phyloP scores from a whole-genome alignment of 2,888 invertebrate species.

The Hirtodrosophila cameraria region DNA sequence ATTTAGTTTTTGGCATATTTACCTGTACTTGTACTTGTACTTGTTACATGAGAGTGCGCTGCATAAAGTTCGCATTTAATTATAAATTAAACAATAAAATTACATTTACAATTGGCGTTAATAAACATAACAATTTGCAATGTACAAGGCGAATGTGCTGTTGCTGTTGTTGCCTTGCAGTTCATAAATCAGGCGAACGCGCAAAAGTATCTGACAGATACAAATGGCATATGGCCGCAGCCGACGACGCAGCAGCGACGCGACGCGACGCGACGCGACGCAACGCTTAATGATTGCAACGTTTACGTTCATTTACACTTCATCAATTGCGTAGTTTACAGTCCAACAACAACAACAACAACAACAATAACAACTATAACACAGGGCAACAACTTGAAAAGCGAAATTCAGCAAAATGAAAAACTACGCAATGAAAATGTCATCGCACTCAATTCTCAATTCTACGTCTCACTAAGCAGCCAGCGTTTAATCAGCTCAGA shows the following conservation, averaged over 20 bases:
- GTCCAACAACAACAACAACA: slow-evolving; percentile 25
- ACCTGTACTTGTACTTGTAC: too few relatives aligned
- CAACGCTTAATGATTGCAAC: slow-evolving; percentile 61
- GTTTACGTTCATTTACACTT: slow-evolving; percentile 71
- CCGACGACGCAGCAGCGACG: slow-evolving; percentile 8
- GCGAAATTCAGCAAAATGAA: slow-evolving; percentile 39
- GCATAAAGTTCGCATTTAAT: slow-evolving; percentile 23
- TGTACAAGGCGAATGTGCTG: slow-evolving; percentile 41
- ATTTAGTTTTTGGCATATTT: slow-evolving; percentile 25
- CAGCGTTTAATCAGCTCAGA: slow-evolving; percentile 38
- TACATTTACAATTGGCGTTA: slow-evolving; percentile 54
- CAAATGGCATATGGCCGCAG: slow-evolving; percentile 62
- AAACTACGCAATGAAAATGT: slow-evolving; percentile 59
- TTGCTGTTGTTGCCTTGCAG: slow-evolving; percentile 40
- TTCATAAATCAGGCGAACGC: slow-evolving; percentile 69
- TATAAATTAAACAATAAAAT: slow-evolving; percentile 57
- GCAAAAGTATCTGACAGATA: slow-evolving; percentile 76
- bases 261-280: slow-evolving; percentile 16
- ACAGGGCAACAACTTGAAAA: slow-evolving; percentile 40
- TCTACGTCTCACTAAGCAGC: slow-evolving; percentile 12
- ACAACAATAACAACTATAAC: slow-evolving; percentile 17
- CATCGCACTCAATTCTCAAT: slow-evolving; percentile 15
- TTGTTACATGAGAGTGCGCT: slow-evolving; percentile 7
- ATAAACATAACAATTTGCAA: slow-evolving; percentile 58
- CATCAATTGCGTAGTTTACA: slow-evolving; percentile 76